Percentiles rank a stretch among this genome's conserved stretches.
Conservation (phyloP, 1,140 invertebrate genomes). For the Diorhabda carinulata region DNA sequence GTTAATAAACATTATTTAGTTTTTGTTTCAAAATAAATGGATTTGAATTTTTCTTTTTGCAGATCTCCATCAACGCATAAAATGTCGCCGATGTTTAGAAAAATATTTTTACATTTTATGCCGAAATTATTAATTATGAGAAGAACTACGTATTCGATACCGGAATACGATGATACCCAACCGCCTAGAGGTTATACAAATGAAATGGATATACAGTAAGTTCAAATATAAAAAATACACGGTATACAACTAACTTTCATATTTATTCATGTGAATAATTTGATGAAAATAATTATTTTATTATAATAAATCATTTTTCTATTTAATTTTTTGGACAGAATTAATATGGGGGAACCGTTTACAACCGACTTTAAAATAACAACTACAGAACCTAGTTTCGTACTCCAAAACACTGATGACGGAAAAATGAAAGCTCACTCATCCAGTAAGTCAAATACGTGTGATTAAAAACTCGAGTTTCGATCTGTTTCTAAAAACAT, state of each 20-base stretch:
- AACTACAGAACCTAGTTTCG: constrained; percentile 47
- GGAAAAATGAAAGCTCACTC: constrained; percentile 47
- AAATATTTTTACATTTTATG: constrained; percentile 85
- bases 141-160: constrained; percentile 75
- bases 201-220: constrained; percentile 73
- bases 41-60: constrained; percentile 24
- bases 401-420: constrained; percentile 43
- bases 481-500: too few species aligned
- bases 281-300: too few species aligned
- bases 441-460: constrained; percentile 37
- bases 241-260: too few species aligned
- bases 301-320: too few species aligned
- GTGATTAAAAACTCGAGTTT: too few species aligned
- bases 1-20: background rate
- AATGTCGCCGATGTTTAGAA: constrained; percentile 85
- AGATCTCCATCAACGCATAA: constrained; percentile 95
- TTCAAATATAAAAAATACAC: constrained; percentile 15
- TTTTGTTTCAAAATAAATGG: constrained; percentile 13
- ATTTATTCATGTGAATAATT: too few species aligned
- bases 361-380: constrained; percentile 47
- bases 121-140: constrained; percentile 85
- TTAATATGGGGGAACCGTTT: constrained; percentile 46
- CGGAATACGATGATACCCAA: constrained; percentile 75
- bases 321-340: constrained; percentile 22
- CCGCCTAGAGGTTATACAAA: constrained; percentile 72